Conservation (phyloP, 2,888 invertebrate species). For the Apamea sordens region DNA sequence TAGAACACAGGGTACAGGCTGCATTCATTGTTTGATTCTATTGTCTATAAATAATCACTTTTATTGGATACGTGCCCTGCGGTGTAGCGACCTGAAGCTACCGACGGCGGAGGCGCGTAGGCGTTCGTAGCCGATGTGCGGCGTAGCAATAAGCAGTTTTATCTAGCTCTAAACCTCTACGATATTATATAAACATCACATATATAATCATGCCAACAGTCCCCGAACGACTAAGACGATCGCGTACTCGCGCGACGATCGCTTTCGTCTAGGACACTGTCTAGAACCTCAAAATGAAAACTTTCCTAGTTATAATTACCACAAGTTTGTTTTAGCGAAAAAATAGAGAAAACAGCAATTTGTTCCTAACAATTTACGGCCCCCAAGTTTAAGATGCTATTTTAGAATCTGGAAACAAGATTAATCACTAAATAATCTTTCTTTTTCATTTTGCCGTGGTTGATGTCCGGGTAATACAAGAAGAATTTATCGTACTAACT, state of each 20-base stretch:
- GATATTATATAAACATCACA: too few relatives aligned
- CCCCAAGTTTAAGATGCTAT: background rate
- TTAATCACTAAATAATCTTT: conserved; percentile 23
- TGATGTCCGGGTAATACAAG: conserved; percentile 39
- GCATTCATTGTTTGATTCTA: background rate
- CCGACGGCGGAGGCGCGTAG: background rate
- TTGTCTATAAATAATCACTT: background rate
- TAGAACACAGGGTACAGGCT: background rate
- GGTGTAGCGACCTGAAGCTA: background rate
- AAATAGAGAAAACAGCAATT: too few relatives aligned
- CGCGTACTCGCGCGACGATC: too few relatives aligned
- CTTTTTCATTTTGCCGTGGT: conserved; percentile 37
- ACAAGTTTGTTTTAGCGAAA: background rate
- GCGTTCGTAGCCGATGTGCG: background rate
- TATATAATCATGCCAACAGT: background rate
- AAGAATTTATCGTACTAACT: conserved; percentile 50
- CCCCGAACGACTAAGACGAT: too few relatives aligned
- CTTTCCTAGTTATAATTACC: background rate
- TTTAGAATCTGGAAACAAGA: background rate
- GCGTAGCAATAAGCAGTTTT: background rate
- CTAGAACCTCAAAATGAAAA: too few relatives aligned
- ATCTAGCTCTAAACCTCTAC: background rate
- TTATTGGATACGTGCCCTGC: background rate
- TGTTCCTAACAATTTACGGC: background rate
- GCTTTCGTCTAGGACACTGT: background rate